Base-by-base conservation (phyloP, 2,797 vertebrate species). In the Mergus octosetaceus region DNA sequence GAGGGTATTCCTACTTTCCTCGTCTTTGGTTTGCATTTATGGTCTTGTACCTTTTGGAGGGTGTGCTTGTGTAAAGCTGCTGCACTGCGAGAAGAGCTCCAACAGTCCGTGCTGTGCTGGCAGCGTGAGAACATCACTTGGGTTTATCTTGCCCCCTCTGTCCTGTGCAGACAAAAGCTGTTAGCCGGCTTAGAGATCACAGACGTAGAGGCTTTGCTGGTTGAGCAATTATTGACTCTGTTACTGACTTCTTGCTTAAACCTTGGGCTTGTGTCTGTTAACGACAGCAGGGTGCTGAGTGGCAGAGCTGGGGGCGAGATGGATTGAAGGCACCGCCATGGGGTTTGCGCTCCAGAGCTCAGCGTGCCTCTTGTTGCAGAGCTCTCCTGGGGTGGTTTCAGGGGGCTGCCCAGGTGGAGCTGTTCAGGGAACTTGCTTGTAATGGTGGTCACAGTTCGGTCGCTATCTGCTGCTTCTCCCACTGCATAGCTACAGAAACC, bases 51-150 rank as follows among this genome's bases (percentile, higher is more conserved):
- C 0, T 51, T 78, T 77, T 82, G 54, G 70, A 47, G 84, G 41
- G 21, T 47, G 53, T 53, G 30, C 22, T 24, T 45, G 22, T 68
- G 54, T 32, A 43, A 51, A 47, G 36, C 66, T 84, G 15, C 62
- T 57, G 45, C 21, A 34, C 25, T 45, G 8, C 34, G 8, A 2
- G 36, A 81, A 28, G 47, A 66, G 56, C 38, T 58, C 47, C 83
- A 9, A 41, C 13, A 7, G n/a, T 5, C 41, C 3, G 57, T 21
- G 30, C 69, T 45, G 1, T 28, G 3, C 17, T 61, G 70, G 57
- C 69, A 19, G 10, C 2, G 10, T n/a, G 66, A 1, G 57, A 58
- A 34, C 54, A 49, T 49, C 30, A 0, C 10, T 5, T 0, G 21
- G 27, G 19, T 45, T 76, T 43, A 1, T n/a, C 66, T 72, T 85